These are phyloP conservation scores for Hydrotaea diabolus DNA, from an alignment of 2,888 invertebrate species.

Conservation along the genomic window DNA sequence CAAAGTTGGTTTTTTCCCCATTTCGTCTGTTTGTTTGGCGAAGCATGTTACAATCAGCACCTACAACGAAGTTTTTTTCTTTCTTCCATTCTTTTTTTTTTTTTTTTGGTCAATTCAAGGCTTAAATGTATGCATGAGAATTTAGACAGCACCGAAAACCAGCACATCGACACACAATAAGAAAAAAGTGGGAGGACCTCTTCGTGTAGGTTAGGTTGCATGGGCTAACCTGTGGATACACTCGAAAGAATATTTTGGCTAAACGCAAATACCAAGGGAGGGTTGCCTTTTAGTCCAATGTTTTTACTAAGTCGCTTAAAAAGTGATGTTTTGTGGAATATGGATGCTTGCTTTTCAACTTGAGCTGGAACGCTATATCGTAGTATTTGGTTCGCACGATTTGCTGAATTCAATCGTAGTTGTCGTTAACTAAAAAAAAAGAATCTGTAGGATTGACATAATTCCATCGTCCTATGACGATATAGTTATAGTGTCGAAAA, in stretches of 20 bases:
- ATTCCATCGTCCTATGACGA: no score
- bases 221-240: neutral
- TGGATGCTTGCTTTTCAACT: no score
- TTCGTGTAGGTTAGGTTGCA: constrained; percentile 51
- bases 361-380: no score
- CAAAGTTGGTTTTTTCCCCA: neutral
- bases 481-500: no score
- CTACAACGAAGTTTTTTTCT: constrained; percentile 55
- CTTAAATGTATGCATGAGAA: constrained; percentile 55
- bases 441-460: no score
- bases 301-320: no score
- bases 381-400: no score
- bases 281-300: no score
- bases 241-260: neutral
- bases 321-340: no score
- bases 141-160: constrained; percentile 22
- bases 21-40: constrained; percentile 18
- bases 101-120: neutral
- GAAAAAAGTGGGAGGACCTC: constrained; percentile 52
- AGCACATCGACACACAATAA: neutral
- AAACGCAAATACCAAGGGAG: neutral
- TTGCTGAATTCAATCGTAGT: no score
- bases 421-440: no score
- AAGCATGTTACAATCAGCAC: constrained; percentile 63
- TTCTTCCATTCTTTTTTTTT: neutral